These are phyloP conservation scores for Echinometra lucunter DNA, from an alignment of 53 echinoderm and acorn worm genomes.

Conservation along the genomic window DNA sequence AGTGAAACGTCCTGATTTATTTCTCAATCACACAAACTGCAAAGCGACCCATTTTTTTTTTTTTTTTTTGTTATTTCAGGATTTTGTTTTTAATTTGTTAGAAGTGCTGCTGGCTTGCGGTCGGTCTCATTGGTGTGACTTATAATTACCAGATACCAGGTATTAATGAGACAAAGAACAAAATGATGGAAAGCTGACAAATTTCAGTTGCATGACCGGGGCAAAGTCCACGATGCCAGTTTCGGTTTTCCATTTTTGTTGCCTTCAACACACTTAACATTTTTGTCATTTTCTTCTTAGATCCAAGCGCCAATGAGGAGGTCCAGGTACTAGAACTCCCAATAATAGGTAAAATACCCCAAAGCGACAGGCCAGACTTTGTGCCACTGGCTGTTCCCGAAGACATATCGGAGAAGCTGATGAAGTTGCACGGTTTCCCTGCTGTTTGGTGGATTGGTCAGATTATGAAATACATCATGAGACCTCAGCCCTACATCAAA, in stretches of 20 bases:
- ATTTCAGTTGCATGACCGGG: not conserved
- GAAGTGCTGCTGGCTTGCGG: no score
- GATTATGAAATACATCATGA: slow-evolving; percentile 83
- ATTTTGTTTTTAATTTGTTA: no score
- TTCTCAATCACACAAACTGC: no score
- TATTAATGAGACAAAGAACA: no score
- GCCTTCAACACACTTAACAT: not conserved
- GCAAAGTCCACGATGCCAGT: not conserved
- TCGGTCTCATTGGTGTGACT: no score
- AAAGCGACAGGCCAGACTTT: slow-evolving; percentile 76
- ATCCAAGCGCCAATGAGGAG: slow-evolving; percentile 46
- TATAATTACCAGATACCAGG: no score
- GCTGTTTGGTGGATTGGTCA: slow-evolving; percentile 98
- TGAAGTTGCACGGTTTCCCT: slow-evolving; percentile 87
- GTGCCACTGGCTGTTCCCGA: slow-evolving; percentile 92
- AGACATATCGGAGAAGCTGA: slow-evolving; percentile 80
- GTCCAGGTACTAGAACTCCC: slow-evolving; percentile 89
- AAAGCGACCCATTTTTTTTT: no score
- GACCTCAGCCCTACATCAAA: slow-evolving; percentile 80
- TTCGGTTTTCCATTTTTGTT: not conserved
- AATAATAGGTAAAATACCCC: slow-evolving; percentile 82
- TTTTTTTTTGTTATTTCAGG: no score
- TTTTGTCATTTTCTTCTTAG: not conserved
- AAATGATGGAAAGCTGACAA: no score
- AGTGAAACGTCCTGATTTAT: no score